phyloP scores from a whole-genome alignment of 1,140 invertebrate genomes.

The Zophobas morio region DNA sequence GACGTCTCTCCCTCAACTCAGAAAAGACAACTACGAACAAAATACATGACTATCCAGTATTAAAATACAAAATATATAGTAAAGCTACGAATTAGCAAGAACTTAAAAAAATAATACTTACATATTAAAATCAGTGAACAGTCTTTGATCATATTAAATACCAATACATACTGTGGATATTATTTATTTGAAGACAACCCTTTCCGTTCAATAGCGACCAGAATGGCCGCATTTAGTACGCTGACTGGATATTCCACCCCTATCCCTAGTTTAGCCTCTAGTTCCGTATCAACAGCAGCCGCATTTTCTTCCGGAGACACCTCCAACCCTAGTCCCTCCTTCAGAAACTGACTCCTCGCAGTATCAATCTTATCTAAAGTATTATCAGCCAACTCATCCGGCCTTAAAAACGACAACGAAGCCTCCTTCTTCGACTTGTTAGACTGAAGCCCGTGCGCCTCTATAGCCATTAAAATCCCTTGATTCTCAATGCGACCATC shows the following conservation, averaged over 20 bases:
- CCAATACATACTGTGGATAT: neutral
- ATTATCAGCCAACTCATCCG: slow-evolving; percentile 41
- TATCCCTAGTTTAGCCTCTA: slow-evolving; percentile 27
- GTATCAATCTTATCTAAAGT: slow-evolving; percentile 54
- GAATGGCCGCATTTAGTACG: slow-evolving; percentile 78
- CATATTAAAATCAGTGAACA: too few relatives aligned
- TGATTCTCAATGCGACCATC: slow-evolving; percentile 76
- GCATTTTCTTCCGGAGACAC: slow-evolving; percentile 26
- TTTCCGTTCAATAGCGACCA: slow-evolving; percentile 80
- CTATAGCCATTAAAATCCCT: slow-evolving; percentile 77
- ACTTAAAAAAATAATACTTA: too few relatives aligned
- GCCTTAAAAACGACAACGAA: slow-evolving; percentile 25
- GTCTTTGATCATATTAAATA: slow-evolving; percentile 11
- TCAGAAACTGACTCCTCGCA: slow-evolving; percentile 44
- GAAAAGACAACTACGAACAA: too few relatives aligned
- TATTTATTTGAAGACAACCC: slow-evolving; percentile 71
- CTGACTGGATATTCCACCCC: slow-evolving; percentile 67
- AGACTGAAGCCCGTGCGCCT: slow-evolving; percentile 73
- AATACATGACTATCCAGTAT: too few relatives aligned
- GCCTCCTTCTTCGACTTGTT: slow-evolving; percentile 20
- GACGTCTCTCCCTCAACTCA: too few relatives aligned
- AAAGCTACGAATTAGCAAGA: too few relatives aligned
- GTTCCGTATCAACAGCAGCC: slow-evolving; percentile 40
- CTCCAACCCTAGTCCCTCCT: slow-evolving; percentile 43
- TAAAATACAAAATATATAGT: too few relatives aligned